Base-by-base conservation (phyloP, 2,797 vertebrate species). In the Labeo calbasu region DNA sequence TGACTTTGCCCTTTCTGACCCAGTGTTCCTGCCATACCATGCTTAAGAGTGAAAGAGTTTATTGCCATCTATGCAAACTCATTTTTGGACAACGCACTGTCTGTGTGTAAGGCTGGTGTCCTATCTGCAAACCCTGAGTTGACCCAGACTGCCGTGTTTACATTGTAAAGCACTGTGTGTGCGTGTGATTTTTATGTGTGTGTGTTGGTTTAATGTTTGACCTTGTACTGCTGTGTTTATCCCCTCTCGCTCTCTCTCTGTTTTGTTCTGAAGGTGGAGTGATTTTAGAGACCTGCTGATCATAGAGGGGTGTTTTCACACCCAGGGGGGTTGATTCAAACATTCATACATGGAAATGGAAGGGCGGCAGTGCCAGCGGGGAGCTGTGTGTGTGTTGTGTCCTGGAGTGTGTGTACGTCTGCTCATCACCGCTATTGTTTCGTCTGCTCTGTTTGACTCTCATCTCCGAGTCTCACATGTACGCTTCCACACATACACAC, bases 91-190 rank as follows among this genome's bases (percentile, higher is more conserved):
- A 75, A 43, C 8, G 5, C 19, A 8, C 8, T 19, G 76, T 78
- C 36, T 73, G 40, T 71, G 40, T 68, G 68, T 61, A 48, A 69
- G 23, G 80, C 73, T 59, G 55, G 40, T 87, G 87, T 77, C 79
- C 84, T 84, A 83, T 87, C 81, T 77, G 23, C 82, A 79, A 87
- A 85, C 87, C 79, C 70, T 59, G 61, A 71, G 75, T 82, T 88
- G 77, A 70, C 48, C 82, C 72, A 86, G 84, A 81, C 86, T 82
- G 81, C 48, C 71, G 43, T 65, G 70, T 87, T 88, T 87, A 77
- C 66, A 55, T 81, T 72, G 28, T 87, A 84, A 84, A 84, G 28
- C 51, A 69, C 55, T 83, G 76, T 79, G 75, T 84, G 75, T 84
- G 59, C 48, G 53, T 73, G 72, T 76, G 57, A 68, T 69, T 81